Conservation (phyloP, 2,797 vertebrate genomes). For the Enteromius viviparus region DNA sequence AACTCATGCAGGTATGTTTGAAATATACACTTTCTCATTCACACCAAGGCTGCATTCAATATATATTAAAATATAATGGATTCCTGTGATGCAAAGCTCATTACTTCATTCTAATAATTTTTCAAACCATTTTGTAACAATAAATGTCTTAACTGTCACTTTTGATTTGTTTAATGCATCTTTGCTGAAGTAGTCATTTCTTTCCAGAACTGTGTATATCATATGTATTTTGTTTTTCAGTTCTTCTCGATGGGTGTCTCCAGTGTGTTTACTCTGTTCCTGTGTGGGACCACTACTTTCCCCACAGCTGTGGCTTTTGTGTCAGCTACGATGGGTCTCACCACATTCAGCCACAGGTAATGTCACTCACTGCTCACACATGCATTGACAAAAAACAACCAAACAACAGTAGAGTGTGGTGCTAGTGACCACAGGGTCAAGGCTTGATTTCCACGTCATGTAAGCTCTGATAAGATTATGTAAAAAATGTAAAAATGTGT, state of each 20-base stretch:
- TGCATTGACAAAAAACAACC: neutral
- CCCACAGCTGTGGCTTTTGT: constrained; percentile 86
- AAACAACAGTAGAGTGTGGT: neutral
- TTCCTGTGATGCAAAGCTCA: neutral
- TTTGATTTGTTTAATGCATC: neutral
- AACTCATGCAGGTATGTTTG: constrained; percentile 91
- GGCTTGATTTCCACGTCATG: neutral
- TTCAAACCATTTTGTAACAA: neutral
- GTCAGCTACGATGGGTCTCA: constrained; percentile 88
- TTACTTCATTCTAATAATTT: neutral
- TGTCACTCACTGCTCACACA: neutral
- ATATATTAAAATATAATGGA: neutral
- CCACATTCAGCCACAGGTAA: constrained; percentile 97
- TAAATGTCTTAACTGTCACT: neutral
- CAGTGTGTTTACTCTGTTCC: constrained; percentile 87
- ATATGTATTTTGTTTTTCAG: constrained; percentile 67
- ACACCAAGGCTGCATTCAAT: neutral
- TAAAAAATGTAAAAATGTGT: neutral
- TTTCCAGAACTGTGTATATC: neutral
- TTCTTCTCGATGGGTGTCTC: constrained; percentile 91
- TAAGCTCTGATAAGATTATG: neutral
- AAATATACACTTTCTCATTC: neutral
- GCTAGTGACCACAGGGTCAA: neutral
- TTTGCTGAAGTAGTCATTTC: neutral
- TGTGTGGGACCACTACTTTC: constrained; percentile 89